Base-by-base conservation (phyloP, 2,888 invertebrate genomes). In the Nasonia oneida region DNA sequence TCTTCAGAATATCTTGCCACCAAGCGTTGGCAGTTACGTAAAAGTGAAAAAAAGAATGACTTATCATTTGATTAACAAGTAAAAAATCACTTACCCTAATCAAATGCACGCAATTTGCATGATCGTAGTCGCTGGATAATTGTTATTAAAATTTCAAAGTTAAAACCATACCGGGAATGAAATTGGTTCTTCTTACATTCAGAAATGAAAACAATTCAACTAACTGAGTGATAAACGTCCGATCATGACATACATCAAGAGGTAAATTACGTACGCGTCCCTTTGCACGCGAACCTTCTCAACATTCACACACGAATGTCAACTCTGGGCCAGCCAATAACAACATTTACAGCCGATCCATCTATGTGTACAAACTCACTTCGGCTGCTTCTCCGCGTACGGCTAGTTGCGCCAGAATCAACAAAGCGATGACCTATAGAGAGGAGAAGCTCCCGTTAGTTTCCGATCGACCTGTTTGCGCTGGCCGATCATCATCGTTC, bases 391-490 rank as follows among this genome's bases (percentile, higher is more conserved):
- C n/a, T 6, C 18, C 18, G 15, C 3, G 3, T n/a, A 18, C n/a
- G 57, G 57, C 57, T 61, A 61, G 61, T 23, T 61, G 23, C 23
- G 23, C 18, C 23, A n/a, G 10, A 23, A 61, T 23, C 23, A 61
- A 18, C 18, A 37, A 39, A 37, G 15, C 18, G 18, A 71, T 10
- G 39, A 18, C n/a, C 53, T 53, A 18, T 18, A 53, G 15, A 53
- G 53, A 53, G 71, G 6, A 3, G 39, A n/a, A 3, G 15, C 37
- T 15, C n/a, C 37, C 18, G 76, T 57, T 37, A 47, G 29, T 57
- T 33, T 76, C 37, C 53, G 76, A 76, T 76, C 76, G 53, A 57
- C 76, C 57, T 76, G 76, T 76, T 76, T 76, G n/a, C 33, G 47
- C 29, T 53, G 18, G 53, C 14, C 53, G 75, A 75, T 75, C 47